Evolutionary conservation across 2,113 vertebrate genomes (phyloP), one percentile per base, ranked within the genome.

Genomic region (Bujurquina vittata): DNA sequence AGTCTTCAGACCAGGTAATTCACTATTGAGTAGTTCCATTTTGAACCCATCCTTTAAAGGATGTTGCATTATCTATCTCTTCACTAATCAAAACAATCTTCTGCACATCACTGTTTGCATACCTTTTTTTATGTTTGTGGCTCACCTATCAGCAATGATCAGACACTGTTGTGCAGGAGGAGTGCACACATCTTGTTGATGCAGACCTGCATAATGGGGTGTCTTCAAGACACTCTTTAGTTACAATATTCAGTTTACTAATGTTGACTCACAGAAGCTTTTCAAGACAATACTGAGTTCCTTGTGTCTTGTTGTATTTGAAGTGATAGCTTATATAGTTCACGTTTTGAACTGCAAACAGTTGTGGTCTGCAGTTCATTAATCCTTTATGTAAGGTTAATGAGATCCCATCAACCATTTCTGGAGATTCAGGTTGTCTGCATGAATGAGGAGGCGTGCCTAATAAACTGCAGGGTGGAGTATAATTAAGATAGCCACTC

Each of bases 351-450:
- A 52, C 65, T 72, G 15, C 43, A 72, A 72, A 72, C 1, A 79
- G n/a, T 55, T 3, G 10, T 49, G 37, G 43, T 58, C 17, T 81
- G 65, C 46, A 57, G 33, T 63, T 29, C 1, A 6, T 73, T 77
- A 29, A 56, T 75, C 54, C 35, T 18, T 29, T 40, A 55, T 14
- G 1, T 49, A 23, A 49, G 52, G 33, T 61, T 23, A 61, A 76
- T 23, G 49, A 55, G 49, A 37, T 79, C 59, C 20, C n/a, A 9
- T 69, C 10, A 22, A 58, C 40, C 35, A 18, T 77, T 72, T 78
- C 49, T 37, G 3, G 31, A 79, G 63, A 35, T 74, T 67, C 33
- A 37, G 72, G 46, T 46, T 87, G 61, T 84, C 79, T 87, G 43
- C 10, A 52, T 33, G 23, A 88, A 31, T 18, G 8, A 1, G 5